Conservation (phyloP, 64 coral and sea anemone species). For the Actinia equina region DNA sequence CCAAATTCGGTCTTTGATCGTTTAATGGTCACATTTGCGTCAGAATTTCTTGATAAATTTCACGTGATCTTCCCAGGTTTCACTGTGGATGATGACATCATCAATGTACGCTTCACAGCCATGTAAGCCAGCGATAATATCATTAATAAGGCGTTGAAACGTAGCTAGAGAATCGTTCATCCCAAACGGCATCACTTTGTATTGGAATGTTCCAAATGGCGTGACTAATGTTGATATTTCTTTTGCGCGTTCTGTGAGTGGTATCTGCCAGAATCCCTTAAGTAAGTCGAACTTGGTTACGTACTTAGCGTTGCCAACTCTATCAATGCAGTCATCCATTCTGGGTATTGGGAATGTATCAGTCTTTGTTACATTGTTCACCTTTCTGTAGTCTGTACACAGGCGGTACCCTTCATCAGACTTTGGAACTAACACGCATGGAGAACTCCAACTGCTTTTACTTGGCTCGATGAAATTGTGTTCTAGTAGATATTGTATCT, state of each 20-base stretch:
- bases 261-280: conserved; percentile 50
- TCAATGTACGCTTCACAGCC: conserved; percentile 3
- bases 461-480: conserved; percentile 31
- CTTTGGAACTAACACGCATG: conserved; percentile 34
- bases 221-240: conserved; percentile 32
- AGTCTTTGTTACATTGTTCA: conserved; percentile 21
- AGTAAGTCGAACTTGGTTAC: conserved; percentile 29
- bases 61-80: conserved; percentile 1
- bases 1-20: conserved; percentile 9
- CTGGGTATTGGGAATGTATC: conserved; percentile 47
- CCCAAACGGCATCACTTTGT: conserved; percentile 33
- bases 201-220: conserved; percentile 20
- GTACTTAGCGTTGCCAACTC: not conserved
- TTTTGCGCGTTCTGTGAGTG: not conserved
- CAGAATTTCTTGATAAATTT: not conserved
- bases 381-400: conserved; percentile 1
- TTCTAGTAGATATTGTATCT: conserved; percentile 26
- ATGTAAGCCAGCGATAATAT: not conserved
- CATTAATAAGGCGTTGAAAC: conserved; percentile 32
- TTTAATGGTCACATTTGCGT: too few species aligned
- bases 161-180: not conserved
- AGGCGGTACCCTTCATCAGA: not conserved
- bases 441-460: conserved; percentile 7
- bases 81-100: conserved; percentile 1
- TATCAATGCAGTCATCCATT: conserved; percentile 33